Evolutionary conservation across 2,113 vertebrate genomes (phyloP), one percentile per base, ranked within the genome.

Genomic region (Panthera uncia): DNA sequence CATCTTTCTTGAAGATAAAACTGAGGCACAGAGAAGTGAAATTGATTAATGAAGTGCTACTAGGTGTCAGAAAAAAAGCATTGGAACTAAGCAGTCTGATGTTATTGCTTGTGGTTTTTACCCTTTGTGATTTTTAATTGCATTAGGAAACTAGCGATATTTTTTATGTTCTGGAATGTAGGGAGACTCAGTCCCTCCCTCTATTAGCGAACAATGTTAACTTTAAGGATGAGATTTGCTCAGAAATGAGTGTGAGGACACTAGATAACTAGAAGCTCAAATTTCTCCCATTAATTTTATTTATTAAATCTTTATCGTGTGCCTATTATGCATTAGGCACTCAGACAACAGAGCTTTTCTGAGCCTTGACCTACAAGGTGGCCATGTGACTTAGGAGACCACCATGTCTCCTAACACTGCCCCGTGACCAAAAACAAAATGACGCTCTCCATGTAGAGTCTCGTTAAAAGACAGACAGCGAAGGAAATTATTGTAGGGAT

Each of bases 371-470:
- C 81, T 79, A 52, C 8, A 81, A 78, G 31, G 4, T 38, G 11
- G 15, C 3, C 33, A 7, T 21, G 7, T 61, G 13, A 2, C 12
- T 65, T 31, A 97, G 16, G 9, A 31, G 31, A 69, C 10, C 23
- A 63, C 38, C 31, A 0, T 41, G 13, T 36, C 21, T 74, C 4
- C 19, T 16, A 38, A 1, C 6, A 5, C 9, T 18, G 3, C 1
- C 18, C 8, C 3, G 7, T 4, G 4, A 31, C 31, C 74, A 9
- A 76, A 88, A 73, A 73, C 33, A 38, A 88, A 31, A 63, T 13
- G 66, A 15, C 1, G 10, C 1, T 4, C 5, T 61, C 15, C 14
- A 11, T 36, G 4, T 7, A 74, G 0, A 68, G 27, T 19, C 2
- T 61, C 25, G 2, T 10, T 41, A 65, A 96, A 76, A 48, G 8